phyloP scores from a whole-genome alignment of 2,888 invertebrate genomes.

The Drosophila ochracea region DNA sequence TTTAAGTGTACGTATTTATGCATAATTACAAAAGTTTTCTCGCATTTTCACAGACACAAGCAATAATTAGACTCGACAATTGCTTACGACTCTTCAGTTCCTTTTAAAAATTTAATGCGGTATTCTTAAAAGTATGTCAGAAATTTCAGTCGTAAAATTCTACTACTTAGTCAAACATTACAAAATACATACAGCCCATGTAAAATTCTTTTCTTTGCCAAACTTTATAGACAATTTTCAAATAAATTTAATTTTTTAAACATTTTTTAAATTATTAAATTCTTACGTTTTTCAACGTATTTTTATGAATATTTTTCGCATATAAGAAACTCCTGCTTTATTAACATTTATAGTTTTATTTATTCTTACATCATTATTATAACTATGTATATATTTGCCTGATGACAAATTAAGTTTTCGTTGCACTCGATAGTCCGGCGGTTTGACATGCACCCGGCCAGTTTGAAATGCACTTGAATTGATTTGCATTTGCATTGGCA shows the following conservation, averaged over 20 bases:
- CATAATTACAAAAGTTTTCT: conserved; percentile 9
- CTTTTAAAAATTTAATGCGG: background rate
- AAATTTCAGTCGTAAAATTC: background rate
- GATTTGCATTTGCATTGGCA: conserved; percentile 38
- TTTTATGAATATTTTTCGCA: background rate
- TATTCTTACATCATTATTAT: background rate
- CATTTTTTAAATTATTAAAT: background rate
- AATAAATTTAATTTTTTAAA: too few relatives aligned
- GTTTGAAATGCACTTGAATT: conserved; percentile 24
- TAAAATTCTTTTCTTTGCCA: background rate
- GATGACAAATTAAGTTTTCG: background rate
- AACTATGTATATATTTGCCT: background rate
- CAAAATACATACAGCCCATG: background rate
- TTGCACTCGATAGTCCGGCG: background rate
- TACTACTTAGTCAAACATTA: background rate
- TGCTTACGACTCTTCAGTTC: conserved; percentile 2
- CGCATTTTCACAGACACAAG: background rate
- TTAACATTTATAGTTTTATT: background rate
- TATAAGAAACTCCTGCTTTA: background rate
- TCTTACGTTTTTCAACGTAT: background rate
- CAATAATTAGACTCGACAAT: conserved; percentile 5
- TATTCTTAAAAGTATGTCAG: background rate
- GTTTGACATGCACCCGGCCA: conserved; percentile 16
- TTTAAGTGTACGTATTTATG: background rate
- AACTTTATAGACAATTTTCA: background rate